Evolutionary conservation across 2,113 vertebrate species (phyloP), one percentile per base, ranked within the genome.

Genomic region (Pteronura brasiliensis): DNA sequence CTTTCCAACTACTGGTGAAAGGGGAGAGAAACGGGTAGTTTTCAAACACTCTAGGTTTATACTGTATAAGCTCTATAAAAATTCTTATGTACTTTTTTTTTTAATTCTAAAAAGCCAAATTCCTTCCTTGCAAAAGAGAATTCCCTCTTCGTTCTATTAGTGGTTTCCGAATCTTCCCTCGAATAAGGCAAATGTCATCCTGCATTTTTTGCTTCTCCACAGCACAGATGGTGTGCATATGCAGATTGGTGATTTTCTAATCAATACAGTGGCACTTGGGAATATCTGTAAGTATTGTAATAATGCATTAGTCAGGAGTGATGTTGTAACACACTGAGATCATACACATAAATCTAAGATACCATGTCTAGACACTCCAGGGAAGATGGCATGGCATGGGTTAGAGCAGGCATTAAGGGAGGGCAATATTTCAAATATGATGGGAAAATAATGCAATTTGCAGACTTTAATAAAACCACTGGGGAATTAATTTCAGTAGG

Each of bases 231-330:
- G 99, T 98, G 98, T 99, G 98, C 99, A 99, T 99, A 99, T 99
- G 99, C 98, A 99, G 99, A 99, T 99, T 99, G 99, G 99, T 98
- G 98, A 99, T 99, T 99, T 99, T 99, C 99, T 98, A 99, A 99
- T 99, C 99, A 99, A 99, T 99, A 99, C 98, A 71, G 97, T 98
- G 99, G 98, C 99, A 99, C 99, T 99, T 98, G 99, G 99, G 99
- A 99, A 99, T 98, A 98, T 99, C 99, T 99, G 98, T 99, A 99
- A 99, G 99, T 99, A 99, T 99, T 99, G 98, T 99, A 99, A 99
- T 98, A 99, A 99, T 98, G 98, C 98, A 99, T 99, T 99, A 99
- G 98, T 98, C 99, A 98, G 98, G 98, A 99, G 98, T 97, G 98
- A 99, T 98, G 99, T 98, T 99, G 98, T 99, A 98, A 99, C 99